Evolutionary conservation across 2,888 invertebrate species (phyloP).

Genomic region (Drosophila nr. perissopoda): DNA sequence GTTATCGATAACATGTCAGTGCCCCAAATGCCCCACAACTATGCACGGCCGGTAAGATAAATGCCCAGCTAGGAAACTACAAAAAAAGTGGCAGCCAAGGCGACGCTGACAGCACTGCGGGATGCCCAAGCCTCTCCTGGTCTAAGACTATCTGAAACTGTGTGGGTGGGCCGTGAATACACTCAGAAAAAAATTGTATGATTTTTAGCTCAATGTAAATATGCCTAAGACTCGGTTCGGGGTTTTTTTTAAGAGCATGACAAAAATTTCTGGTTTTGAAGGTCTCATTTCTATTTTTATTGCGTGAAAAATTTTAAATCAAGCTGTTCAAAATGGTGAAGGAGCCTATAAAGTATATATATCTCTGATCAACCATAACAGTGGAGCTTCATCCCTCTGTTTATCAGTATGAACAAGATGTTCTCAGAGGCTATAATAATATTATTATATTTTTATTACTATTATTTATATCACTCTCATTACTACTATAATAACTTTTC

Average conservation of each 20-base stretch:
- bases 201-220: background rate
- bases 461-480: no score
- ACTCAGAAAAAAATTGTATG: background rate
- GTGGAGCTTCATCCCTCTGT: no score
- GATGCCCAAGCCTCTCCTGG: conserved; percentile 29
- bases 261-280: no score
- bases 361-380: no score
- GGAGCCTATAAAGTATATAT: no score
- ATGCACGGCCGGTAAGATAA: conserved; percentile 30
- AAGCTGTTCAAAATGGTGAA: no score
- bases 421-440: no score
- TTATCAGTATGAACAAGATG: no score
- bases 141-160: conserved; percentile 1
- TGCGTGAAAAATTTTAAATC: no score
- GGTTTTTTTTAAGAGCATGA: background rate
- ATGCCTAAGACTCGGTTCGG: fast-evolving
- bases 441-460: no score
- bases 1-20: conserved; percentile 55
- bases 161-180: background rate
- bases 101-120: conserved; percentile 69
- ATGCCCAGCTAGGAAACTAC: conserved; percentile 16
- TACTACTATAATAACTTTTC: background rate
- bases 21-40: conserved; percentile 24
- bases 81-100: conserved; percentile 48
- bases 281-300: no score